Percentiles rank a stretch among this genome's conserved stretches.
Evolutionary conservation across 1,140 invertebrate genomes (phyloP).

Genomic region (Octopus sinensis): DNA sequence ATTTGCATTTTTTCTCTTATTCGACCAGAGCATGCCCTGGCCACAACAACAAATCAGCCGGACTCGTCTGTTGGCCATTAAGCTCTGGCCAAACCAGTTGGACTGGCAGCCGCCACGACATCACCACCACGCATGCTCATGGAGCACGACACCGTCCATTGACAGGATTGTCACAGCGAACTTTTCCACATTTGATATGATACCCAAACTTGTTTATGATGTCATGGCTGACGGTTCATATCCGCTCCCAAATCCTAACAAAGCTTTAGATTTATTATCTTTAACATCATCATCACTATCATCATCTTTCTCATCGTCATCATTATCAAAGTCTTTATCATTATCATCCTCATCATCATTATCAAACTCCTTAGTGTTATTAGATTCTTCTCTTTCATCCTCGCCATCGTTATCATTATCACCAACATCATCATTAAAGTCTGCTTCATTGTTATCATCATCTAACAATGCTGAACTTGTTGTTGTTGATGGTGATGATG

Average conservation of each 20-base stretch:
- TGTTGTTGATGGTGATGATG: slow-evolving; percentile 3
- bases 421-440: background rate
- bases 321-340: background rate
- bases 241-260: slow-evolving; percentile 31
- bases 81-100: slow-evolving; percentile 23
- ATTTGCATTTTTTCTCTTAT: slow-evolving; percentile 32
- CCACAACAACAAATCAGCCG: background rate
- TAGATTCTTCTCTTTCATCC: background rate
- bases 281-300: background rate
- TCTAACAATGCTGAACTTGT: background rate
- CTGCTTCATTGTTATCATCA: slow-evolving; percentile 23
- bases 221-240: slow-evolving; percentile 40
- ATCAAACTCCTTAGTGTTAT: background rate
- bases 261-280: slow-evolving; percentile 15
- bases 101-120: slow-evolving; percentile 17
- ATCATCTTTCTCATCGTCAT: background rate
- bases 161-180: slow-evolving; percentile 19
- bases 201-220: slow-evolving; percentile 35
- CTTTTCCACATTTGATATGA: slow-evolving; percentile 37
- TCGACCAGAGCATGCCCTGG: slow-evolving; percentile 20
- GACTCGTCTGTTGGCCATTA: slow-evolving; percentile 20
- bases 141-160: slow-evolving; percentile 8
- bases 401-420: background rate
- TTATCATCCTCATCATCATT: background rate
- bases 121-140: slow-evolving; percentile 22